A percentile compares a stretch with the other conserved stretches of the same genome.
phyloP scores from a whole-genome alignment of 2,113 vertebrate genomes.

The Hoplias malabaricus region DNA sequence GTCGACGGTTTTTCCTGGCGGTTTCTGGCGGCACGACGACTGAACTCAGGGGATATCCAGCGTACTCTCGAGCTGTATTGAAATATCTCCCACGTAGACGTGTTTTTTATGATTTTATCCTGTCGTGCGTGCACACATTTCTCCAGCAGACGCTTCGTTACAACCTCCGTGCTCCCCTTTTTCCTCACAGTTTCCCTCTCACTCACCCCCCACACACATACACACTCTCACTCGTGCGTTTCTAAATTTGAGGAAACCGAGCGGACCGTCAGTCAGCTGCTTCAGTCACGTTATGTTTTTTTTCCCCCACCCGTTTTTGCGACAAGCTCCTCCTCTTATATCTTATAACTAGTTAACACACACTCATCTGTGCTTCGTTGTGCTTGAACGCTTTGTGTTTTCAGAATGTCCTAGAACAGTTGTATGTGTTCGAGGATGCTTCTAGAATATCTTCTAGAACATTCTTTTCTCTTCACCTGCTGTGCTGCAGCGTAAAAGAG shows the following conservation, averaged over 20 bases:
- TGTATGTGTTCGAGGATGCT: too few relatives aligned
- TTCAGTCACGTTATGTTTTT: not conserved
- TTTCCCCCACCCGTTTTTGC: not conserved
- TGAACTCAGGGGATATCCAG: too few relatives aligned
- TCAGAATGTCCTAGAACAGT: too few relatives aligned
- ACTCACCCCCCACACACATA: not conserved
- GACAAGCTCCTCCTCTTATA: not conserved
- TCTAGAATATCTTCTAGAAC: too few relatives aligned
- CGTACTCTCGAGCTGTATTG: not conserved
- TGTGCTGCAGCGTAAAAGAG: too few relatives aligned
- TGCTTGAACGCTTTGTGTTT: not conserved
- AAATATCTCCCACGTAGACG: too few relatives aligned
- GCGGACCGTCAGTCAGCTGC: not conserved
- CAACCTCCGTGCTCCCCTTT: not conserved
- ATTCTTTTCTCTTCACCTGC: not conserved
- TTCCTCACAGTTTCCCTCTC: not conserved
- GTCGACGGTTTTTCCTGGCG: not conserved
- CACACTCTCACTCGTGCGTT: not conserved
- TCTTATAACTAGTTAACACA: not conserved
- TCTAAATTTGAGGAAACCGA: not conserved
- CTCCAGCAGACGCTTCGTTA: not conserved
- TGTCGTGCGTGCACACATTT: not conserved
- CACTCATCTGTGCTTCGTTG: not conserved
- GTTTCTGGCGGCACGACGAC: too few relatives aligned
- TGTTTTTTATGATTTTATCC: not conserved